Evolutionary conservation across 92 coral and sea anemone genomes (phyloP).

Genomic region (Epizoanthus stellaris): DNA sequence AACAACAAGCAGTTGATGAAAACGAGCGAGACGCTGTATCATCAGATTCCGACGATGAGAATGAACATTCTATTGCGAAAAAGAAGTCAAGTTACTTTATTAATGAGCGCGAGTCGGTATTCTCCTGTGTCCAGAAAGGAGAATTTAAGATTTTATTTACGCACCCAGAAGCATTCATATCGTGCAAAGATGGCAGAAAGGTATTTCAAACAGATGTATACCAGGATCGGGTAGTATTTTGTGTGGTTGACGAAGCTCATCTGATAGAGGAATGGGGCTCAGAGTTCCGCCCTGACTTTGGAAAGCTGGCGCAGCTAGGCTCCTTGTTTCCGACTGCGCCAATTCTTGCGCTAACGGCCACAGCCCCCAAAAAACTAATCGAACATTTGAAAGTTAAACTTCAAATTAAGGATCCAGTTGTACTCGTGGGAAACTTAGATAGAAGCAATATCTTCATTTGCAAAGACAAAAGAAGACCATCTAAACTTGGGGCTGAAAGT

Average conservation of each 20-base stretch:
- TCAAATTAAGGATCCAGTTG: constrained; percentile 3
- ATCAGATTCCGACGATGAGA: constrained; percentile 14
- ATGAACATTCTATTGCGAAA: neutral
- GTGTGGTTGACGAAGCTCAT: too few relatives aligned
- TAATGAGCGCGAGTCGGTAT: neutral
- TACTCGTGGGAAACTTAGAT: constrained; percentile 46
- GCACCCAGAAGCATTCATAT: too few relatives aligned
- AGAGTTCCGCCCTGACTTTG: too few relatives aligned
- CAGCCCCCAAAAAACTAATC: neutral
- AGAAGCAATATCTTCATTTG: constrained; percentile 45
- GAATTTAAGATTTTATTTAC: too few relatives aligned
- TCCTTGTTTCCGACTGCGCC: too few relatives aligned
- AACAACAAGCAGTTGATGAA: neutral
- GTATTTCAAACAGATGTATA: too few relatives aligned
- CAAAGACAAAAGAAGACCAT: constrained; percentile 33
- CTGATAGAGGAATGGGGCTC: too few relatives aligned
- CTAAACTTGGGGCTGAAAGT: neutral
- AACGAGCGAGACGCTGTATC: neutral
- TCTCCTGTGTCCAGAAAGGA: neutral
- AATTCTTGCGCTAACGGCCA: too few relatives aligned
- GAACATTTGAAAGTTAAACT: neutral
- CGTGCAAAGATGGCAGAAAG: too few relatives aligned
- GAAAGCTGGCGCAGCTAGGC: too few relatives aligned
- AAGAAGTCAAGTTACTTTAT: neutral
- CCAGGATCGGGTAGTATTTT: too few relatives aligned